A percentile compares a stretch with the other conserved stretches of the same genome.
These are phyloP conservation scores for Zhengitettix transpicula DNA, from an alignment of 2,888 invertebrate species.

Conservation along the genomic window DNA sequence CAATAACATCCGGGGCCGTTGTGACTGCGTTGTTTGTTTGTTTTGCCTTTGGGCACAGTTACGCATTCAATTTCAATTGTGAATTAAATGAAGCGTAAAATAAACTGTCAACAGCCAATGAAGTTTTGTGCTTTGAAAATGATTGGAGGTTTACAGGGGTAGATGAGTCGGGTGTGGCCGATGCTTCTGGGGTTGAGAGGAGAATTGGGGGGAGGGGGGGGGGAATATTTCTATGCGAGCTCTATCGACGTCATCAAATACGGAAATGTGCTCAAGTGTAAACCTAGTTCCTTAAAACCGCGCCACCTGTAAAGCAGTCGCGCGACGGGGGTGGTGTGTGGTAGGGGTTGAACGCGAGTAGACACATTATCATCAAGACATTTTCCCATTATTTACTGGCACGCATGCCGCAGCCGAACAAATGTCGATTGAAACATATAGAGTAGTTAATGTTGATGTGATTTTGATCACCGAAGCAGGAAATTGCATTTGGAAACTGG, in stretches of 20 bases:
- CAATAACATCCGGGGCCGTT: background rate
- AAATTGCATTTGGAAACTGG: conserved; percentile 24
- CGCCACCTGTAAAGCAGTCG: too few species aligned
- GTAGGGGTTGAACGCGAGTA: background rate
- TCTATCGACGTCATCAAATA: too few species aligned
- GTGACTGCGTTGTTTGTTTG: background rate
- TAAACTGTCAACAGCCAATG: conserved; percentile 8
- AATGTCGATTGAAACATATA: background rate
- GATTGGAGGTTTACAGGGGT: background rate
- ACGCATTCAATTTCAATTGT: conserved; percentile 9
- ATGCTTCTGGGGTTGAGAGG: background rate
- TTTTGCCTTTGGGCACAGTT: background rate
- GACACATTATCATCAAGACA: background rate
- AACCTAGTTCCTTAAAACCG: too few species aligned
- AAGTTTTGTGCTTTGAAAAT: conserved; percentile 3
- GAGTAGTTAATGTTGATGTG: conserved; percentile 5
- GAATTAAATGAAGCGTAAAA: conserved; percentile 11
- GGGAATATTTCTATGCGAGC: background rate
- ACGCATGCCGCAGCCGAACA: background rate
- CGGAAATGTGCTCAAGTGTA: too few species aligned
- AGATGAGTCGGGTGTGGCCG: too few species aligned
- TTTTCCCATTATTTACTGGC: background rate
- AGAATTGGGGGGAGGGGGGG: background rate
- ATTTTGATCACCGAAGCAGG: conserved; percentile 22
- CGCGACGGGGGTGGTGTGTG: too few species aligned